These are phyloP conservation scores for Ostrea edulis DNA, from an alignment of 1,140 invertebrate genomes.

Conservation along the genomic window DNA sequence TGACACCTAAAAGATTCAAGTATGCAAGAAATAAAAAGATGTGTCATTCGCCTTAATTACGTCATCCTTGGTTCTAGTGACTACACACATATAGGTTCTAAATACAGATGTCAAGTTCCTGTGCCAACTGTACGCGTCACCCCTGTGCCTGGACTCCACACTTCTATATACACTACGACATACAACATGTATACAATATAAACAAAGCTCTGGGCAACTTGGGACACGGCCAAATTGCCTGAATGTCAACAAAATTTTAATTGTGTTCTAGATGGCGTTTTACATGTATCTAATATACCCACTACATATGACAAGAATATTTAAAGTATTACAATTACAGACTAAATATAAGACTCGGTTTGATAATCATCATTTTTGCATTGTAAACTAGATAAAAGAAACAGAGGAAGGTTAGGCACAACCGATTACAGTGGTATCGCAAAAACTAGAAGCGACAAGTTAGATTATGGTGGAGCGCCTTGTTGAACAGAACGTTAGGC, in stretches of 20 bases:
- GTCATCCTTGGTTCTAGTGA: too few species aligned
- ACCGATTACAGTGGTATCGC: neutral
- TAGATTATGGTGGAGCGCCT: slow-evolving; percentile 4
- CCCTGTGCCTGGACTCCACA: too few species aligned
- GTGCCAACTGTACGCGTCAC: too few species aligned
- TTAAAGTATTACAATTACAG: too few species aligned
- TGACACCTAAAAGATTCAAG: too few species aligned
- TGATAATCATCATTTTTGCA: neutral
- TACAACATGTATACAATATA: too few species aligned
- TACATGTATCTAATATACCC: neutral
- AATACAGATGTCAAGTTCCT: too few species aligned
- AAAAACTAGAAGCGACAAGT: slow-evolving; percentile 30
- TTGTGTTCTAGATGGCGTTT: neutral
- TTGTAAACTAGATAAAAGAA: neutral
- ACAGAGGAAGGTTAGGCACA: neutral
- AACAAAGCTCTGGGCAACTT: neutral
- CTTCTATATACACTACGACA: too few species aligned
- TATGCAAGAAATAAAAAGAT: too few species aligned
- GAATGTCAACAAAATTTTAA: neutral
- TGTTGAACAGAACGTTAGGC: neutral
- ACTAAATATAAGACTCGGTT: neutral
- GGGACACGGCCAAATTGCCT: neutral
- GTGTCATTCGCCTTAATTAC: too few species aligned
- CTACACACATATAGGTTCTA: too few species aligned
- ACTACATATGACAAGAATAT: neutral